A percentile compares a stretch with the other conserved stretches of the same genome.
phyloP scores from a whole-genome alignment of 2,888 invertebrate species.

The Homarus gammarus region DNA sequence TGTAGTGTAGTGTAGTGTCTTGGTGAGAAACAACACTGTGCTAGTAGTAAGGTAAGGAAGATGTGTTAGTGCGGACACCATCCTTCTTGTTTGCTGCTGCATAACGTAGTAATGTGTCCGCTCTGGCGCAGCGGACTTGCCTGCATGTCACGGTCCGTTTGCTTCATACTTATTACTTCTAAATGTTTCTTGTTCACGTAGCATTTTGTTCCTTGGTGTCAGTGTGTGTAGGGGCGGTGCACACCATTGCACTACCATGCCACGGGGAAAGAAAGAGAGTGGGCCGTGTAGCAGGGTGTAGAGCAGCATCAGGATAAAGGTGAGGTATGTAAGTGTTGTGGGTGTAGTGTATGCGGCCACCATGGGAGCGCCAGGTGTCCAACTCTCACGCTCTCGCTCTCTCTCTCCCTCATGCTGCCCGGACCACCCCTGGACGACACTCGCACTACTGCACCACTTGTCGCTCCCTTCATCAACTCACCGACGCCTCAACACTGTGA shows the following conservation, averaged over 20 bases:
- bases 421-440: background rate
- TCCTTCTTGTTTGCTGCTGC: too few species aligned
- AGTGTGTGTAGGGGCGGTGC: background rate
- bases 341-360: background rate
- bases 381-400: background rate
- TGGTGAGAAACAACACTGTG: too few species aligned
- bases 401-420: slow-evolving; percentile 44
- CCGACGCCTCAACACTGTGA: slow-evolving; percentile 3
- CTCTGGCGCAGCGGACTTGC: background rate
- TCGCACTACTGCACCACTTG: background rate
- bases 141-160: background rate
- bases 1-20: too few species aligned
- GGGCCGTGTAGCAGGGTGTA: background rate
- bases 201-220: background rate
- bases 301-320: background rate
- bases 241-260: background rate
- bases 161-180: background rate
- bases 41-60: too few species aligned
- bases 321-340: background rate
- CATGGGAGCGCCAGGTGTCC: background rate
- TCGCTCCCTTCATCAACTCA: background rate
- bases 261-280: background rate
- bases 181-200: background rate
- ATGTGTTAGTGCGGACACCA: too few species aligned
- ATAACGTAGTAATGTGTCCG: background rate